Evolutionary conservation across 2,888 invertebrate genomes (phyloP), one percentile per base, ranked within the genome.

Genomic region (Acleris holmiana): DNA sequence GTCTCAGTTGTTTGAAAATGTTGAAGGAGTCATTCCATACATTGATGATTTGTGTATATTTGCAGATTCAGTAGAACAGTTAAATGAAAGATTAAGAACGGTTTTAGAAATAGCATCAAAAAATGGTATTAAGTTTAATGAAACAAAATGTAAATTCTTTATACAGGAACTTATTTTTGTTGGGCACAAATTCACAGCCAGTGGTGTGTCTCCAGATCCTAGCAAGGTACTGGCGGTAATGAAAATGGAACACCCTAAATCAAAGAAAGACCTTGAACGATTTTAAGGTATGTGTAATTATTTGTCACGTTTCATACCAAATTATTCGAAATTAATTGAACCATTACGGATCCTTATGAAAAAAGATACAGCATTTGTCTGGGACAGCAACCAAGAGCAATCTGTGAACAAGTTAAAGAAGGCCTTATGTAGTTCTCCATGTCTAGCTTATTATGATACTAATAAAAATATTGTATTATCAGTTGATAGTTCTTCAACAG

Each of bases 241-340:
- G 56, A 60, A 65, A 2, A 66, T 69, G 69, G 61, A 65, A 46
- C 35, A 44, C n/a, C 69, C 67, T n/a, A 47, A 50, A 8, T 48
- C 40, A 40, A 64, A 41, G 23, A 57, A 61, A 46, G 65, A 61
- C 1, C 49, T 69, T 18, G 67, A 66, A 25, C 50, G 69, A 19
- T 67, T 67, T 60, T 25, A 67, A 13, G 68, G 68, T 17, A 67
- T 69, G 67, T 56, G 61, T 15, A 68, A 67, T 56, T 68, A 68
- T 46, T 25, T 68, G n/a, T 66, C 62, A 18, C 41, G 60, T 6
- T 69, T 66, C 48, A 67, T 69, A 23, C 67, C 65, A 13, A 61
- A 66, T 19, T 66, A 66, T 18, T 67, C 69, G 13, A 55, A 66
- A 7, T 51, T 58, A 13, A 61, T 35, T 23, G 60, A 58, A 10